These are phyloP conservation scores for Margaritifera margaritifera DNA, from an alignment of 2,888 invertebrate genomes.

Conservation along the genomic window DNA sequence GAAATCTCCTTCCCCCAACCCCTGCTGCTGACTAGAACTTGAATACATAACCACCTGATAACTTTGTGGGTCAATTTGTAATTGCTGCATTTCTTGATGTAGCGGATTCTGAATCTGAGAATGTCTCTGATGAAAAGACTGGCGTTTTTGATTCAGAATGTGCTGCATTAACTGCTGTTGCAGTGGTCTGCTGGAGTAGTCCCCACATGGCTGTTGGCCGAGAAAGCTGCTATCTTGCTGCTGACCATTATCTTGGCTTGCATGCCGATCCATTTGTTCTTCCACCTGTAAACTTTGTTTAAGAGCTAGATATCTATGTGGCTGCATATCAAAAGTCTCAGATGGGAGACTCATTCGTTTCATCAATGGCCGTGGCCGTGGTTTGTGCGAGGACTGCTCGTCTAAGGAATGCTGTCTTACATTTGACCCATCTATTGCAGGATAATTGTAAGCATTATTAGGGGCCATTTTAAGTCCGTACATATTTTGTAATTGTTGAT, in stretches of 20 bases:
- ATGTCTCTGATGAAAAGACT: conserved; percentile 79
- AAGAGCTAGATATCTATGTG: conserved; percentile 69
- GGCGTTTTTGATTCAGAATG: conserved; percentile 87
- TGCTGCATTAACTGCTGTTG: conserved; percentile 89
- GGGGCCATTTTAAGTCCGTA: conserved; percentile 37
- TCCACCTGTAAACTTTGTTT: conserved; percentile 72
- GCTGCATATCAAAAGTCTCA: conserved; percentile 70
- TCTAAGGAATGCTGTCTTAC: conserved; percentile 58
- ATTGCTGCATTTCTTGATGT: conserved; percentile 17
- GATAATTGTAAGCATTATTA: conserved; percentile 14
- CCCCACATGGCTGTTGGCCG: conserved; percentile 28
- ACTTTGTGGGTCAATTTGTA: conserved; percentile 9
- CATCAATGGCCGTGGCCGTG: conserved; percentile 59
- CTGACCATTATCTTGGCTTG: conserved; percentile 39
- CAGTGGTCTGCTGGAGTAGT: conserved; percentile 71
- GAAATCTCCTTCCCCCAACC: conserved; percentile 12
- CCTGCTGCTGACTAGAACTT: too few relatives aligned
- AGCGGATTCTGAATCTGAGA: conserved; percentile 20
- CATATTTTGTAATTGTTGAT: conserved; percentile 55
- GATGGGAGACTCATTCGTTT: conserved; percentile 71
- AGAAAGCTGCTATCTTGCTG: conserved; percentile 1
- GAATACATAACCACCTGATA: too few relatives aligned
- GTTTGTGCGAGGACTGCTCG: conserved; percentile 42
- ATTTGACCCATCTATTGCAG: conserved; percentile 6
- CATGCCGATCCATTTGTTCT: conserved; percentile 63